Evolutionary conservation across 2,888 invertebrate species (phyloP).

Genomic region (Hyposoter didymator): DNA sequence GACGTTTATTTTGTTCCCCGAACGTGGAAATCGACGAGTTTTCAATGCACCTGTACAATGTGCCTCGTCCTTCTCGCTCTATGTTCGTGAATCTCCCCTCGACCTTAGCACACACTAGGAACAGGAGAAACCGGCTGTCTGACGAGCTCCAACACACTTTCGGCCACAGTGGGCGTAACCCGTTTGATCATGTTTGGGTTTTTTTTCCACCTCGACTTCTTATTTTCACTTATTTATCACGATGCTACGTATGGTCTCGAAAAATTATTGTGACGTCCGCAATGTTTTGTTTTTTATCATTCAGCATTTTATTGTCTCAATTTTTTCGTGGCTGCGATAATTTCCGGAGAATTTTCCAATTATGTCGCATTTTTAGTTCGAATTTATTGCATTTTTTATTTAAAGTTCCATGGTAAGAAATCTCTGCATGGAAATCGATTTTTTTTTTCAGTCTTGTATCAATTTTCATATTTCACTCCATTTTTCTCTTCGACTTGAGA

Average conservation of each 20-base stretch:
- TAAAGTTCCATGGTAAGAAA: too few species aligned
- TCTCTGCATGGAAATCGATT: neutral
- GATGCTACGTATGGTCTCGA: conserved; percentile 1
- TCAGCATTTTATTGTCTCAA: neutral
- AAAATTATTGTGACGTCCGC: conserved; percentile 1
- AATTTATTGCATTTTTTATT: too few species aligned
- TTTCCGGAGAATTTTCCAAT: too few species aligned
- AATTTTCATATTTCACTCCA: too few species aligned
- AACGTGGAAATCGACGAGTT: conserved; percentile 33
- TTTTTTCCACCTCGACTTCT: conserved; percentile 30
- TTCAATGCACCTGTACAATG: conserved; percentile 64
- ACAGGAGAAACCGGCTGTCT: conserved; percentile 65
- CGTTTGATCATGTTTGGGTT: conserved; percentile 50
- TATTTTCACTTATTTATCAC: conserved; percentile 46
- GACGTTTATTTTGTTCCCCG: conserved; percentile 5
- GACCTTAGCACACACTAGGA: conserved; percentile 61
- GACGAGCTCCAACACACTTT: conserved; percentile 52
- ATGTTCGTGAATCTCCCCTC: conserved; percentile 56
- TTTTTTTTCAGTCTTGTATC: neutral
- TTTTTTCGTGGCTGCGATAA: too few species aligned
- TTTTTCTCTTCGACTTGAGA: neutral
- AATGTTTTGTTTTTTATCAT: conserved; percentile 1
- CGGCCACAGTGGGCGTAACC: conserved; percentile 64
- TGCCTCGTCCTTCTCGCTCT: conserved; percentile 47
- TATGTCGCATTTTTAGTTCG: too few species aligned